Base-by-base conservation (phyloP, 2,888 invertebrate species). In the Selenia dentaria region DNA sequence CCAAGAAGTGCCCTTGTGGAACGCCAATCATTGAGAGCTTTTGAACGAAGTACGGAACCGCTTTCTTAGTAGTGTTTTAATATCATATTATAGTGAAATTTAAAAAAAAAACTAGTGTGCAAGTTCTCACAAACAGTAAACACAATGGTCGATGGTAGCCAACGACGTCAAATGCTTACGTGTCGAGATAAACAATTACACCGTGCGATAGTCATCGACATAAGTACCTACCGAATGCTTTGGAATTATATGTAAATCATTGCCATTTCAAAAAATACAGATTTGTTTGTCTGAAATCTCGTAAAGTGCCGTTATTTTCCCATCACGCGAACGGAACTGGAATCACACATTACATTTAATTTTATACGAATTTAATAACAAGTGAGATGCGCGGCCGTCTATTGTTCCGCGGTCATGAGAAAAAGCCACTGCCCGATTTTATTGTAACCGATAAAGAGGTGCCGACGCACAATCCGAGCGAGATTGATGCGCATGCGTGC, bases 341-440 rank as follows among this genome's bases (percentile, higher is more conserved):
- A 86, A 83, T 89, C 89, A 89, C 87, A 90, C 85, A 88, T 88
- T 89, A 88, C 72, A 81, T 83, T 88, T 84, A 86, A 88, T 89
- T 89, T 89, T 87, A 90, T 89, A 86, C 86, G 89, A 89, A 89
- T 90, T 90, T 90, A 90, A 90, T 90, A 89, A 87, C 84, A 76
- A 88, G 83, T 79, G 79, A 81, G 83, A 79, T 81, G 84, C 79
- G 67, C 78, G 68, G 64, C 54, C 52, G 67, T 49, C 83, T 69
- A 87, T 89, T 89, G 88, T 86, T 68, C 71, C 63, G 68, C 67
- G 79, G 64, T 73, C 85, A 85, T 89, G 89, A 85, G 90, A 90
- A 90, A 81, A 76, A 77, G 71, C 57, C 59, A 64, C 47, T 69
- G 76, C 72, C 64, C 79, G 78, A 78, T 79, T 85, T 87, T 58